Conservation (phyloP, 1,140 invertebrate genomes). For the Radopholus similis region DNA sequence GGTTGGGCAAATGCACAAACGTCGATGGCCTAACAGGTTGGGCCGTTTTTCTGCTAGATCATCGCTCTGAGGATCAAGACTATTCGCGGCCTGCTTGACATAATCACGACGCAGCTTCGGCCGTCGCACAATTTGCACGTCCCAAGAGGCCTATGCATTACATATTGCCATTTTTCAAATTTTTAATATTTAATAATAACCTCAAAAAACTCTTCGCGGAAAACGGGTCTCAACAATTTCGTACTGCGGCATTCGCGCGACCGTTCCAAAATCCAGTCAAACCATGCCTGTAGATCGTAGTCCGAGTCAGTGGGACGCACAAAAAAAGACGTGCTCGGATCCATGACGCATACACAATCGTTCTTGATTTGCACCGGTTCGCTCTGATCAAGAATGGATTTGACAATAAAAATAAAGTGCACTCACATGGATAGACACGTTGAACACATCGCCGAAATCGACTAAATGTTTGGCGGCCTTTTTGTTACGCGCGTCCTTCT, state of each 20-base stretch:
- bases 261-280: conserved; percentile 27
- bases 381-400: background rate
- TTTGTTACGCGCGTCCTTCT: conserved; percentile 18
- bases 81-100: background rate
- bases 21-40: conserved; percentile 12
- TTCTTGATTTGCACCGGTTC: conserved; percentile 29
- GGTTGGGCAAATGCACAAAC: conserved; percentile 20
- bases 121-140: conserved; percentile 17
- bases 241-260: conserved; percentile 22
- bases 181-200: background rate
- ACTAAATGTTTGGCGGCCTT: conserved; percentile 24
- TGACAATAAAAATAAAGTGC: conserved; percentile 1
- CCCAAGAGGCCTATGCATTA: conserved; percentile 20
- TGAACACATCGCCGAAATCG: conserved; percentile 21
- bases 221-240: conserved; percentile 22
- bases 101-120: conserved; percentile 22
- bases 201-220: conserved; percentile 33
- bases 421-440: conserved; percentile 14
- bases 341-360: conserved; percentile 27
- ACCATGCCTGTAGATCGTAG: conserved; percentile 22
- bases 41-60: conserved; percentile 21
- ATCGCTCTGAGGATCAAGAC: conserved; percentile 8
- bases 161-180: background rate
- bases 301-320: conserved; percentile 26
- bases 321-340: conserved; percentile 17